Evolutionary conservation across 2,113 vertebrate genomes (phyloP), one percentile per base, ranked within the genome.

Genomic region (Nerophis ophidion): DNA sequence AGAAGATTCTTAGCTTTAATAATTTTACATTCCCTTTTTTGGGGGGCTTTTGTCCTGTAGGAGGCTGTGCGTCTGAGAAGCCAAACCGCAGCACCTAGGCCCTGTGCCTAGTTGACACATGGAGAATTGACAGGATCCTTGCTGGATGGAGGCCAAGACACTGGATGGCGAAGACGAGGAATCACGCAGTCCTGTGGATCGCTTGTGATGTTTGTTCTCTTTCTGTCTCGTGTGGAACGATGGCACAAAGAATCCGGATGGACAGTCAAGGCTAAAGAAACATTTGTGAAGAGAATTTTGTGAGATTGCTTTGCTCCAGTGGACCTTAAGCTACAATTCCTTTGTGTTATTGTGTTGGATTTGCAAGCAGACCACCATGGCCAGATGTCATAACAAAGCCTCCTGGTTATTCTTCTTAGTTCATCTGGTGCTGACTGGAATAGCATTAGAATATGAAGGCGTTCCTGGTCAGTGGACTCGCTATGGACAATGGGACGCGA

Each of bases 381-480:
- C 78, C 70, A 79, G 67, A 70, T 77, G 74, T 70, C 54, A 67
- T 40, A 63, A 65, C 48, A 67, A 74, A 64, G 55, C 66, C 26
- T 72, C 57, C 36, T 66, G 44, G 69, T 64, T 83, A 35, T 78
- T 84, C 48, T 48, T 82, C 26, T 79, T 92, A 45, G 81, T 84
- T 4, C 76, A 81, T 13, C 74, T 88, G 48, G 68, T 85, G 66
- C 72, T 87, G 10, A 66, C 68, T n/a, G 72, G 79, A 51, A 52
- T 76, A 4, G 89, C 91, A 4, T 82, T 98, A 77, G 94, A 97
- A 70, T 98, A 97, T 3, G 92, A 93, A 19, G 95, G 95, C 0
- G 86, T 92, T 47, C 92, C 94, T 0, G 95, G 94, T 53, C 95
- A 97, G 77, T 97, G 95, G 95, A 94, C 94, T 0, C 92, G 95